These are phyloP conservation scores for Venturia canescens DNA, from an alignment of 1,140 invertebrate species.

Conservation along the genomic window DNA sequence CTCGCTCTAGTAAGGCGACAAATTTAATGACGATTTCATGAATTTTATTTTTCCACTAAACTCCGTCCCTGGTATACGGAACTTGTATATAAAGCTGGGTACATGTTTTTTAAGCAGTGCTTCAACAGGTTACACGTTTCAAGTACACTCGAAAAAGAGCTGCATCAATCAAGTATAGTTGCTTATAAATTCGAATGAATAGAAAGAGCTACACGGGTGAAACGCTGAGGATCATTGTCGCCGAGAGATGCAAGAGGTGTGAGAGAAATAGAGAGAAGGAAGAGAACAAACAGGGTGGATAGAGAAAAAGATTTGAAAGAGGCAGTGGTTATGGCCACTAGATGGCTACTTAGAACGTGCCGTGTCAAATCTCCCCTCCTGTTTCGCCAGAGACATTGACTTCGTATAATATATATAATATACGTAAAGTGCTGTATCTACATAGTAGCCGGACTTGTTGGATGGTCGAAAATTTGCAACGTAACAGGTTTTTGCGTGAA, in stretches of 20 bases:
- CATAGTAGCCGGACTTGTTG: constrained; percentile 48
- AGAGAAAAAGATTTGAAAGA: constrained; percentile 44
- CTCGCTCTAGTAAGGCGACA: too few relatives aligned
- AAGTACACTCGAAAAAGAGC: too few relatives aligned
- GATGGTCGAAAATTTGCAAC: background rate
- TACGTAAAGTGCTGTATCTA: constrained; percentile 51
- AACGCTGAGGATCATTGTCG: constrained; percentile 36
- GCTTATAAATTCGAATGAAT: constrained; percentile 54
- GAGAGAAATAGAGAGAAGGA: constrained; percentile 46
- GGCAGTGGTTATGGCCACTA: constrained; percentile 55
- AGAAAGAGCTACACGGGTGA: constrained; percentile 54
- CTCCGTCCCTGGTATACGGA: too few relatives aligned
- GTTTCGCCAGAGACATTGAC: constrained; percentile 28
- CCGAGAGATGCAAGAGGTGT: constrained; percentile 35
- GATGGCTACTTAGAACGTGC: constrained; percentile 70
- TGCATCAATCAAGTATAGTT: too few relatives aligned
- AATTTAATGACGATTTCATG: too few relatives aligned
- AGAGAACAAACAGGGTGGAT: constrained; percentile 31
- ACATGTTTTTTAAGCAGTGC: too few relatives aligned
- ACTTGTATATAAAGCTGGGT: too few relatives aligned
- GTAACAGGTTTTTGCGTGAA: constrained; percentile 36
- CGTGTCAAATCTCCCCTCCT: constrained; percentile 62
- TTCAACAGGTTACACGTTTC: too few relatives aligned
- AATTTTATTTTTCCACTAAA: too few relatives aligned
- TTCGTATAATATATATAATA: constrained; percentile 37